Percentiles rank a stretch among this genome's conserved stretches.
phyloP scores from a whole-genome alignment of 2,797 vertebrate genomes.

The Melanotaenia nigrans region DNA sequence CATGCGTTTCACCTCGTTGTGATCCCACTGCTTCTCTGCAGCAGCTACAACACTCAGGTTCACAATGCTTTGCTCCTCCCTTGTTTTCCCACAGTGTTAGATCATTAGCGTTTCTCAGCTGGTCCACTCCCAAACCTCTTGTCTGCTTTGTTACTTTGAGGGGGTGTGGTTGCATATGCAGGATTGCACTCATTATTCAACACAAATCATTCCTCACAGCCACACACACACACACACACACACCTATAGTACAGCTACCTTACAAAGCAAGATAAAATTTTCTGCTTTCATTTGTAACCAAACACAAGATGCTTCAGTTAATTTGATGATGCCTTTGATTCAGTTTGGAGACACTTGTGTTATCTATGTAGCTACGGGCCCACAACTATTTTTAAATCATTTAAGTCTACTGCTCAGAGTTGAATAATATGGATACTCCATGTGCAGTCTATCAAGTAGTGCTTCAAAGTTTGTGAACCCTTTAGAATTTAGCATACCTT shows the following conservation, averaged over 20 bases:
- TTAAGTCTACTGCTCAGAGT: background rate
- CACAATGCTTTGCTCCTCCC: conserved; percentile 85
- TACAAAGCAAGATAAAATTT: background rate
- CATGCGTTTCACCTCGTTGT: conserved; percentile 35
- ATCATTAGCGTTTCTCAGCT: conserved; percentile 58
- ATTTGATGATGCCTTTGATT: background rate
- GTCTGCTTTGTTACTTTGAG: too few species aligned
- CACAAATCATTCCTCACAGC: background rate
- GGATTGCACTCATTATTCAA: too few species aligned
- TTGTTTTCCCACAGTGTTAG: conserved; percentile 73
- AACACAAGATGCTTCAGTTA: background rate
- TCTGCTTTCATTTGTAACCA: background rate
- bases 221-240: conserved; percentile 9
- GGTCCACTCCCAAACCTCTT: conserved; percentile 46
- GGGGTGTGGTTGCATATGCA: too few species aligned
- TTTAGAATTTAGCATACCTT: background rate
- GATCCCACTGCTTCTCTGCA: conserved; percentile 55
- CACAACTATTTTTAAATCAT: background rate
- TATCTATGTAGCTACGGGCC: background rate
- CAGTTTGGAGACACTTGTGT: background rate
- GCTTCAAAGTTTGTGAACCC: background rate
- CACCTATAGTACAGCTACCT: background rate
- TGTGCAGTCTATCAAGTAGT: background rate
- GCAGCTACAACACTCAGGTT: conserved; percentile 80
- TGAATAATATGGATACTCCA: background rate